Evolutionary conservation across 1,140 invertebrate species (phyloP), one percentile per base, ranked within the genome.

Genomic region (Thrips palmi): DNA sequence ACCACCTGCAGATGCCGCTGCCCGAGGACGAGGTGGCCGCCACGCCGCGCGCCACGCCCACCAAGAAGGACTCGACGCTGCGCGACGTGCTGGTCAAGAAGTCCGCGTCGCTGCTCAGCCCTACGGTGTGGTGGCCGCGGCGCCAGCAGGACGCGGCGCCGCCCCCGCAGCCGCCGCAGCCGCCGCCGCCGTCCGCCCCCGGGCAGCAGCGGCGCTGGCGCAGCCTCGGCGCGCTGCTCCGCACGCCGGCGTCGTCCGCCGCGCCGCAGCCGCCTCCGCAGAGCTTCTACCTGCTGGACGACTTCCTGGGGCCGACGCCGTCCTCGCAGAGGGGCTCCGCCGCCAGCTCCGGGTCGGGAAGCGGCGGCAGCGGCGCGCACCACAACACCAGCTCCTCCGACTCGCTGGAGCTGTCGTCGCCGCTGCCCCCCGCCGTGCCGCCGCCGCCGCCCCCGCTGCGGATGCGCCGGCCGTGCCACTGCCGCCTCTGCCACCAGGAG

Each of bases 211-310:
- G 61, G 12, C 55, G 58, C 37, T 65, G 63, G 63, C 48, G 62
- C 3, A 63, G 61, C 8, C 48, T 65, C 2, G 63, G 63, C 1
- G 61, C 62, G 3, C 46, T 65, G n/a, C 47, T 65, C 2, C 48
- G 58, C 8, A 54, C 58, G 6, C 58, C 58, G 0, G 49, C 47
- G 2, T 3, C 31, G 19, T 18, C 27, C 20, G 35, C 30, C 10
- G 14, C 33, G 2, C 33, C 33, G 12, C 23, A 40, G 12, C 38
- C 28, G 14, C 32, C 36, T 3, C 39, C 40, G 4, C 44, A 40
- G 39, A 63, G 60, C 41, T 65, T 65, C 33, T 65, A 65, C 44
- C 50, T 65, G 1, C 47, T 65, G 7, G 63, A 65, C 38, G 63
- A 65, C 36, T 65, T 65, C 24, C 42, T 65, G 32, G 51, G 55